These are phyloP conservation scores for Coracias cyanogaster DNA, from an alignment of 2,797 vertebrate species.

Conservation along the genomic window DNA sequence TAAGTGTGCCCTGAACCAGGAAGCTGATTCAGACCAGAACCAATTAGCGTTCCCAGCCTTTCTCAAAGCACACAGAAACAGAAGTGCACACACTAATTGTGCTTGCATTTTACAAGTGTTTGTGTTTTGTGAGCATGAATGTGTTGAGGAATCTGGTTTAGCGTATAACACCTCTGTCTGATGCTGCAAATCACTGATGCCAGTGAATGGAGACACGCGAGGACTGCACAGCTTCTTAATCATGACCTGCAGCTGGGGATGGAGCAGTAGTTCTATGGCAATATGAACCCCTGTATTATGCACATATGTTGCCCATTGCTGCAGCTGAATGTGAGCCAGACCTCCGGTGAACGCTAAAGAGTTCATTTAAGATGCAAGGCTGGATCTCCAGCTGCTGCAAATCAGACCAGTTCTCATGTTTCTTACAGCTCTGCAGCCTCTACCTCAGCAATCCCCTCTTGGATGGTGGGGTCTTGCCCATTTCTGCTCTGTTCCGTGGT, in stretches of 20 bases:
- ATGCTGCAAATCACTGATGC: neutral
- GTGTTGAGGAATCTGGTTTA: neutral
- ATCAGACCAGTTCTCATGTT: neutral
- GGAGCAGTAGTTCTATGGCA: neutral
- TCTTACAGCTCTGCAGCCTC: neutral
- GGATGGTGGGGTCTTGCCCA: neutral
- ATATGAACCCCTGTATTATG: fast-evolving
- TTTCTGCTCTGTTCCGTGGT: neutral
- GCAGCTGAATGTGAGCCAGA: neutral
- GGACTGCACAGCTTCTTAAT: fast-evolving
- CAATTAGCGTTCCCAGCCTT: constrained; percentile 33
- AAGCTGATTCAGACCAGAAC: constrained; percentile 55
- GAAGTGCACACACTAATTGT: neutral
- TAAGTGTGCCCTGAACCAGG: constrained; percentile 60
- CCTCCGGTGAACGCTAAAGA: fast-evolving
- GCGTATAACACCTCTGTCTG: fast-evolving
- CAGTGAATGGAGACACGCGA: fast-evolving
- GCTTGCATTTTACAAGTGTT: neutral
- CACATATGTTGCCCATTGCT: neutral
- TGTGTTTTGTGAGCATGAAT: neutral
- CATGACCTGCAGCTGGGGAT: fast-evolving
- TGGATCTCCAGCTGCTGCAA: neutral
- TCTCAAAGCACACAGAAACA: neutral
- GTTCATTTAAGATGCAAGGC: neutral
- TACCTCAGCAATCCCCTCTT: neutral